These are phyloP conservation scores for Hesperia comma DNA, from an alignment of 2,888 invertebrate genomes.

Conservation along the genomic window DNA sequence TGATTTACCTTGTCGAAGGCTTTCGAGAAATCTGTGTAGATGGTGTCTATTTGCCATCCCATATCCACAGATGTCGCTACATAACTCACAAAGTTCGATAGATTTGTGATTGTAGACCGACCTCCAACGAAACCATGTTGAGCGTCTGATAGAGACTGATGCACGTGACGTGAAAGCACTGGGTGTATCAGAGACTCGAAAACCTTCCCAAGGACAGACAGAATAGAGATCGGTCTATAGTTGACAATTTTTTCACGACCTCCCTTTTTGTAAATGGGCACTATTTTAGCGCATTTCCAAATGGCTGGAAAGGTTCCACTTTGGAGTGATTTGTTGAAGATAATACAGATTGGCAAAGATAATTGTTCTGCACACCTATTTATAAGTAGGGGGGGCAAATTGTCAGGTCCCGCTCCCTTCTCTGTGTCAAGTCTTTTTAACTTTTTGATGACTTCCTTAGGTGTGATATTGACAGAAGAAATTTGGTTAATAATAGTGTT, in stretches of 20 bases:
- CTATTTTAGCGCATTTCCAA: slow-evolving; percentile 18
- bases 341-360: not conserved
- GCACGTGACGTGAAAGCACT: slow-evolving; percentile 11
- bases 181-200: no score
- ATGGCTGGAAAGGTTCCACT: slow-evolving; percentile 12
- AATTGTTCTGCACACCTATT: slow-evolving; percentile 9
- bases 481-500: not conserved
- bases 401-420: slow-evolving; percentile 30
- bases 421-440: slow-evolving; percentile 30
- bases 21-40: slow-evolving; percentile 26
- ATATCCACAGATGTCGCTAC: slow-evolving; percentile 1
- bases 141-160: slow-evolving; percentile 1
- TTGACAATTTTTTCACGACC: slow-evolving; percentile 16
- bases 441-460: slow-evolving; percentile 13
- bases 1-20: slow-evolving; percentile 32
- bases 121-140: slow-evolving; percentile 16
- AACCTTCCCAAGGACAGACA: no score
- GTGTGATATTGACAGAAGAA: slow-evolving; percentile 1
- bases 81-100: slow-evolving; percentile 7
- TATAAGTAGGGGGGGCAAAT: slow-evolving; percentile 3
- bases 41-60: slow-evolving; percentile 1
- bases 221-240: no score
- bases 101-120: slow-evolving; percentile 14
- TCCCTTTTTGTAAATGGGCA: slow-evolving; percentile 24
- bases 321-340: slow-evolving; percentile 19